Percentiles rank a stretch among this genome's conserved stretches.
These are phyloP conservation scores for Caenorhabditis japonica DNA, from an alignment of 2,888 invertebrate species.

Conservation along the genomic window DNA sequence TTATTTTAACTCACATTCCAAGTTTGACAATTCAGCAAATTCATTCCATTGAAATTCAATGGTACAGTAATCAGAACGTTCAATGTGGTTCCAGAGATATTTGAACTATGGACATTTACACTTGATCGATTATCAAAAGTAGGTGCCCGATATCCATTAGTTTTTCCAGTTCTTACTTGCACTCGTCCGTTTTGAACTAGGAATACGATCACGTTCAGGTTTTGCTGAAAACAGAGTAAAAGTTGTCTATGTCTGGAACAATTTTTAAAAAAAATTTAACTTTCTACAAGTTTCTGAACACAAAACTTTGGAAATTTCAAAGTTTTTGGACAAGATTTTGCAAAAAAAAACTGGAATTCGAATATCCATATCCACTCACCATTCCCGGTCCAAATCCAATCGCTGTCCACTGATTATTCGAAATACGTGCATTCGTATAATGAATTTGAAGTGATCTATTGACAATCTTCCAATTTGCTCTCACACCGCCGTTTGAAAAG, in stretches of 20 bases:
- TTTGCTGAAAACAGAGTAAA: slow-evolving; percentile 34
- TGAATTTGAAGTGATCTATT: slow-evolving; percentile 36
- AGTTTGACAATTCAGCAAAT: slow-evolving; percentile 43
- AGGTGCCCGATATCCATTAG: slow-evolving; percentile 39
- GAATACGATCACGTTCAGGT: slow-evolving; percentile 43
- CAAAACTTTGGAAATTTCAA: no score
- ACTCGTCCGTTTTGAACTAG: slow-evolving; percentile 29
- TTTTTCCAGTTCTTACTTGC: slow-evolving; percentile 37
- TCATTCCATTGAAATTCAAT: slow-evolving; percentile 35
- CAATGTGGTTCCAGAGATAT: slow-evolving; percentile 33
- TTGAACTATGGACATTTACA: slow-evolving; percentile 14
- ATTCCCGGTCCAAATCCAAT: slow-evolving; percentile 47
- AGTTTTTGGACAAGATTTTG: no score
- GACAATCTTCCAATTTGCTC: slow-evolving; percentile 26
- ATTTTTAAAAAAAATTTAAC: no score
- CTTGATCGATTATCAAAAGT: slow-evolving; percentile 22
- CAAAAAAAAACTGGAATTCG: background rate
- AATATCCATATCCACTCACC: slow-evolving; percentile 22
- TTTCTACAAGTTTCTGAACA: no score
- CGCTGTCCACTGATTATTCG: slow-evolving; percentile 51
- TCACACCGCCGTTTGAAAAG: slow-evolving; percentile 14
- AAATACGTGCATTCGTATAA: slow-evolving; percentile 26
- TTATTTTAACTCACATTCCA: slow-evolving; percentile 56
- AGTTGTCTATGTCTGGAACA: no score
- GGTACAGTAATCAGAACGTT: slow-evolving; percentile 35